These are phyloP conservation scores for Chroicocephalus ridibundus DNA, from an alignment of 2,113 vertebrate species.

Conservation along the genomic window DNA sequence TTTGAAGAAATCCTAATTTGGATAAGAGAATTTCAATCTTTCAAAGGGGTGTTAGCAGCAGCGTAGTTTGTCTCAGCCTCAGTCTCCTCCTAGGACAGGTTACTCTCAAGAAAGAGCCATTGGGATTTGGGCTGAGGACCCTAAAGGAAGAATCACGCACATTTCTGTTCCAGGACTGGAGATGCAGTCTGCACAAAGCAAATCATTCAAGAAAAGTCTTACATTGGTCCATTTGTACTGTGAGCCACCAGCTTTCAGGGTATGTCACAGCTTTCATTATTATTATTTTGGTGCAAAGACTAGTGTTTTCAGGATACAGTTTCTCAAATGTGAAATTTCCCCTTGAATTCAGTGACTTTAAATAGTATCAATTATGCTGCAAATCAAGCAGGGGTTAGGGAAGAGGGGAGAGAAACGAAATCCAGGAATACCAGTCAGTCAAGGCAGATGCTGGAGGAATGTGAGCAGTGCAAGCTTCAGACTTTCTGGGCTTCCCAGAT, in stretches of 20 bases:
- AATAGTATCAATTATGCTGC: neutral
- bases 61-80: neutral
- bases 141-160: neutral
- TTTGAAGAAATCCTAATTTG: neutral
- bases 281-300: neutral
- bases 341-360: neutral
- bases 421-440: neutral
- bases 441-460: neutral
- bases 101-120: neutral
- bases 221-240: neutral
- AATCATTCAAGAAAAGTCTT: neutral
- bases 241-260: neutral
- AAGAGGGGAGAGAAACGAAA: neutral
- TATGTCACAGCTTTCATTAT: neutral
- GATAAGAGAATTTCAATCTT: neutral
- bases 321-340: neutral
- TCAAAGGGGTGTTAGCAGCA: neutral
- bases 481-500: neutral
- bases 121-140: neutral
- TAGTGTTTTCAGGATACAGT: neutral
- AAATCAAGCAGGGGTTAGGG: neutral
- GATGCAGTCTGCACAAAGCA: neutral
- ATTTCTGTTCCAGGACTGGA: neutral
- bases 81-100: neutral
- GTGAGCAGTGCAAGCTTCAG: neutral